phyloP scores from a whole-genome alignment of 2,888 invertebrate species.

The Sinelater perroti region DNA sequence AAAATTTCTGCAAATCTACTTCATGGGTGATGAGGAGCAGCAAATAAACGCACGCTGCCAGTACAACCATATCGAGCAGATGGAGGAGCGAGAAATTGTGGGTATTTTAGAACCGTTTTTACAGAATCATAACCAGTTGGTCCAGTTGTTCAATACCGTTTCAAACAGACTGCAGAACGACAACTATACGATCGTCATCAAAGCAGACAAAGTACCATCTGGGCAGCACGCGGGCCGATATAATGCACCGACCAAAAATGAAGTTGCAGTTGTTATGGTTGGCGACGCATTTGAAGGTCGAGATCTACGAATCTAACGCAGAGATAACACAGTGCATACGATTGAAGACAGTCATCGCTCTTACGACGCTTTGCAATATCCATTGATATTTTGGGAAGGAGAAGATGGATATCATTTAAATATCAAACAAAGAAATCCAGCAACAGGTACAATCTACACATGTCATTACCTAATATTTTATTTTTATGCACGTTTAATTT shows the following conservation, averaged over 20 bases:
- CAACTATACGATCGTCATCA: constrained; percentile 51
- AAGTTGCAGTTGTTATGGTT: constrained; percentile 54
- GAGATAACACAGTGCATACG: constrained; percentile 36
- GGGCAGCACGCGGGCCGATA: constrained; percentile 50
- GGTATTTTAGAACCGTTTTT: too few species aligned
- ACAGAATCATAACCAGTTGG: constrained; percentile 49
- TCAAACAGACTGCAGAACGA: constrained; percentile 50
- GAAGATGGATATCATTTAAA: constrained; percentile 45
- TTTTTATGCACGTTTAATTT: neutral
- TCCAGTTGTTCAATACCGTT: constrained; percentile 50
- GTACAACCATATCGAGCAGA: too few species aligned
- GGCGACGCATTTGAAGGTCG: constrained; percentile 49
- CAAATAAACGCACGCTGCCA: constrained; percentile 12
- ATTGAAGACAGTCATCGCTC: constrained; percentile 49
- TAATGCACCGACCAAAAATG: constrained; percentile 54
- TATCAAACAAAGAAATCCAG: constrained; percentile 42
- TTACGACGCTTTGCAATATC: constrained; percentile 57
- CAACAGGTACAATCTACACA: neutral
- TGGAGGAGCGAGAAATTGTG: too few species aligned
- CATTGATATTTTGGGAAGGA: constrained; percentile 44
- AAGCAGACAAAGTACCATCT: constrained; percentile 51
- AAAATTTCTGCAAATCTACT: constrained; percentile 41
- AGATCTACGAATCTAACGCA: constrained; percentile 49
- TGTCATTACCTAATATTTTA: neutral
- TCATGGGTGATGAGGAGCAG: constrained; percentile 30